Conservation (phyloP, 53 echinoderm and acorn worm genomes). For the Paelopatides confundens region DNA sequence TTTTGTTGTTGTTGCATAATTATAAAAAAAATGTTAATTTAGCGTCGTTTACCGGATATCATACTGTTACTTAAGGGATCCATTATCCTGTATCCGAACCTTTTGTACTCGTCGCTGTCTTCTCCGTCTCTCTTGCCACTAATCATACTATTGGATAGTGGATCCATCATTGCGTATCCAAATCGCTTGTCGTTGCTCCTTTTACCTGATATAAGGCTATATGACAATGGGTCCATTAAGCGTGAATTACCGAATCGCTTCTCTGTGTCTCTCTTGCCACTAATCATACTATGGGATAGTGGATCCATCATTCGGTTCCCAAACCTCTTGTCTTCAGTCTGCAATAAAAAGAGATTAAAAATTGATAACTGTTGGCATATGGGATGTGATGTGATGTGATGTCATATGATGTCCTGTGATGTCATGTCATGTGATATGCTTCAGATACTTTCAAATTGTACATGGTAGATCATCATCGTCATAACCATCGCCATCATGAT, state of each 20-base stretch:
- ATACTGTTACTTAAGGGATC: neutral
- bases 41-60: neutral
- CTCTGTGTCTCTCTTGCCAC: neutral
- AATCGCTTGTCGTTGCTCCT: neutral
- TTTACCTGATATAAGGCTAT: neutral
- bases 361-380: no score
- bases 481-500: no score
- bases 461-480: no score
- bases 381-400: no score
- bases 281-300: neutral
- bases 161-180: neutral
- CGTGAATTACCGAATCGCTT: neutral
- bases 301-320: constrained; percentile 2
- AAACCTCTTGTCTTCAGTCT: constrained; percentile 1
- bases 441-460: no score
- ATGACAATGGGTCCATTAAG: neutral
- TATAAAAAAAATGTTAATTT: neutral
- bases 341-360: neutral
- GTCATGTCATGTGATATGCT: no score
- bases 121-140: neutral
- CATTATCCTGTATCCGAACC: neutral
- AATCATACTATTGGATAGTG: neutral
- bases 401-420: no score
- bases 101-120: neutral
- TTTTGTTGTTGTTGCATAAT: neutral